These are phyloP conservation scores for Syngnathus scovelli DNA, from an alignment of 2,113 vertebrate species.

Conservation along the genomic window DNA sequence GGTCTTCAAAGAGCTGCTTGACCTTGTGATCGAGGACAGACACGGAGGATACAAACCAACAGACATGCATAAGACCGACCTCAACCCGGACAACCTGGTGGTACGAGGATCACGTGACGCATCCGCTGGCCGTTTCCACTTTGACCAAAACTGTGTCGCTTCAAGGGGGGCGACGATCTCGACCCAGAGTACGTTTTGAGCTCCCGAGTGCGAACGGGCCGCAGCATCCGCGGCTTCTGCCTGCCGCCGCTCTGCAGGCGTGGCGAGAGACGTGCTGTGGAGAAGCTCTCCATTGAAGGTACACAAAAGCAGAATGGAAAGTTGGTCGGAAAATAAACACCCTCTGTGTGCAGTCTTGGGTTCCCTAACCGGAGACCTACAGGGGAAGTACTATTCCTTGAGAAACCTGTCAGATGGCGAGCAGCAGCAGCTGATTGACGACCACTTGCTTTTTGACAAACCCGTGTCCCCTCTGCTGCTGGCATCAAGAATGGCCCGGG, in stretches of 20 bases:
- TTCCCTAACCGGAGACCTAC: conserved; percentile 4
- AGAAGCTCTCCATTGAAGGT: conserved; percentile 3
- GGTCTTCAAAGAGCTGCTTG: conserved; percentile 8
- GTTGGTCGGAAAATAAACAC: neutral
- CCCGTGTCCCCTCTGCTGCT: conserved; percentile 8
- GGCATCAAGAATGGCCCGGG: conserved; percentile 7
- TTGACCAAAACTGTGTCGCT: neutral
- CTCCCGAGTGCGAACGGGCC: conserved; percentile 2
- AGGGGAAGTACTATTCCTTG: conserved; percentile 7
- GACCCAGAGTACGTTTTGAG: conserved; percentile 6
- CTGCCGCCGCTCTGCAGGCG: conserved; percentile 7
- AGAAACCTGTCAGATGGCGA: neutral
- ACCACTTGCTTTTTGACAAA: conserved; percentile 9
- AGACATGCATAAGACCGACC: conserved; percentile 11
- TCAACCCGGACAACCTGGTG: conserved; percentile 5
- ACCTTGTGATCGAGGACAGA: conserved; percentile 6
- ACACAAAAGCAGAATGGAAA: neutral
- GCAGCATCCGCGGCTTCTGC: conserved; percentile 6
- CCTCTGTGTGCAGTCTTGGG: neutral
- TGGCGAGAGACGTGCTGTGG: conserved; percentile 2
- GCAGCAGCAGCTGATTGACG: conserved; percentile 8
- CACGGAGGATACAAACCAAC: conserved; percentile 6
- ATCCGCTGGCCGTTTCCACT: neutral
- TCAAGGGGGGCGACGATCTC: conserved; percentile 1
- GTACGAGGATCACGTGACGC: neutral